Percentiles rank a stretch among this genome's conserved stretches.
Evolutionary conservation across 2,113 vertebrate genomes (phyloP).

Genomic region (Crotalus helleri): DNA sequence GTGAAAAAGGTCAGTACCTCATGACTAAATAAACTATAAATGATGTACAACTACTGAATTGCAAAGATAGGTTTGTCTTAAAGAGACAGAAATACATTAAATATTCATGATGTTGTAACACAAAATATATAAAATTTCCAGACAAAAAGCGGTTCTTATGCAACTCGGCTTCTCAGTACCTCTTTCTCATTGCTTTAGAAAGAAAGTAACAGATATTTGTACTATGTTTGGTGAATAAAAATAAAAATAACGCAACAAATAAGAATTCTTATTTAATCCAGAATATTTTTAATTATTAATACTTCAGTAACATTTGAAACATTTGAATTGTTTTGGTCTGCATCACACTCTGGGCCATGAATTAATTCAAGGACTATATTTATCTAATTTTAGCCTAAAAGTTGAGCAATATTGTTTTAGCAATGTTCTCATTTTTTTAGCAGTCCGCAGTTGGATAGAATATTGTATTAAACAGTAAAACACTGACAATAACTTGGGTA

Average conservation of each 20-base stretch:
- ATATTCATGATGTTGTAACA: not conserved
- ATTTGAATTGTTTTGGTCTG: no score
- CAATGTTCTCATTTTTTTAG: no score
- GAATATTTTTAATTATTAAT: no score
- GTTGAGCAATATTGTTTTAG: no score
- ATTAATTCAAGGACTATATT: no score
- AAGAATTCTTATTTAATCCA: not conserved
- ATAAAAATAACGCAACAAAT: not conserved
- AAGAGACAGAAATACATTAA: not conserved
- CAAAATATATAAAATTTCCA: not conserved
- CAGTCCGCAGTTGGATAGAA: no score
- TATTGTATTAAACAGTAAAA: no score
- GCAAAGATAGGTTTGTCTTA: not conserved
- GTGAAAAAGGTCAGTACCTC: not conserved
- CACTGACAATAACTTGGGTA: no score
- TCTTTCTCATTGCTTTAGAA: conserved; percentile 31
- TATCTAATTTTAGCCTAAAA: no score
- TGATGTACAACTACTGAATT: not conserved
- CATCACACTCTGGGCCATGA: no score
- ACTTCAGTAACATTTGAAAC: not conserved
- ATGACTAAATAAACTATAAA: not conserved
- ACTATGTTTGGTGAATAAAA: not conserved
- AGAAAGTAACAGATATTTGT: not conserved
- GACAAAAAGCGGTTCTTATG: fast-evolving
- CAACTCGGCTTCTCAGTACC: conserved; percentile 22